phyloP scores from a whole-genome alignment of 1,140 invertebrate species.

The Macrocentrus cingulum region DNA sequence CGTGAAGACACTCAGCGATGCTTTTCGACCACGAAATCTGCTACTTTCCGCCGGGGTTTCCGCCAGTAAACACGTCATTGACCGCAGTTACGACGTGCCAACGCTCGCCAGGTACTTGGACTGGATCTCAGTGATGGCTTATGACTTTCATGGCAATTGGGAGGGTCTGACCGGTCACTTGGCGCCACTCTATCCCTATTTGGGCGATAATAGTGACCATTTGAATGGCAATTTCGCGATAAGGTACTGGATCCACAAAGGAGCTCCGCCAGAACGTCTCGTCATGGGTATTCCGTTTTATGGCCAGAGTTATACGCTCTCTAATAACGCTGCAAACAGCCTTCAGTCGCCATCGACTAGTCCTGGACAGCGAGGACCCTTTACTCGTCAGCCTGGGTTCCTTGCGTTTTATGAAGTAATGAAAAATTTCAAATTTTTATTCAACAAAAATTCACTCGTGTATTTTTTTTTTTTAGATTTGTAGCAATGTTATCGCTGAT shows the following conservation, averaged over 20 bases:
- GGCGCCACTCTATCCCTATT: conserved; percentile 74
- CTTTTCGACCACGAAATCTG: conserved; percentile 59
- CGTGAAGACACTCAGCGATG: conserved; percentile 60
- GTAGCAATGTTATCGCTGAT: conserved; percentile 53
- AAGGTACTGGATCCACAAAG: conserved; percentile 77
- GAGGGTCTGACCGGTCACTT: conserved; percentile 82
- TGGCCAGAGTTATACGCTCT: conserved; percentile 79
- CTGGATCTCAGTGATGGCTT: conserved; percentile 86
- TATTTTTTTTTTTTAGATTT: not conserved
- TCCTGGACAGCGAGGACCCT: conserved; percentile 75
- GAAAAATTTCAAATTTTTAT: no score
- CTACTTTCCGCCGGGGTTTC: conserved; percentile 64
- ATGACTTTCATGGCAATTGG: conserved; percentile 85
- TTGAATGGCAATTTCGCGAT: conserved; percentile 83
- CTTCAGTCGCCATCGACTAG: conserved; percentile 72
- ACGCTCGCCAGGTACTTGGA: conserved; percentile 71
- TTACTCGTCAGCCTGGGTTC: conserved; percentile 78
- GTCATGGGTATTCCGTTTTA: conserved; percentile 83
- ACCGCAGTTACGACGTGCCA: conserved; percentile 73
- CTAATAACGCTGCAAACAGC: conserved; percentile 60
- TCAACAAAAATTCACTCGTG: conserved; percentile 26
- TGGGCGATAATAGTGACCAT: conserved; percentile 68
- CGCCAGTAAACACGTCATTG: conserved; percentile 60
- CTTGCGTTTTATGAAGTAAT: conserved; percentile 86
- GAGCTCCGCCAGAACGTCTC: conserved; percentile 73